Evolutionary conservation across 1,140 invertebrate genomes (phyloP).

Genomic region (Steinernema khuongi): DNA sequence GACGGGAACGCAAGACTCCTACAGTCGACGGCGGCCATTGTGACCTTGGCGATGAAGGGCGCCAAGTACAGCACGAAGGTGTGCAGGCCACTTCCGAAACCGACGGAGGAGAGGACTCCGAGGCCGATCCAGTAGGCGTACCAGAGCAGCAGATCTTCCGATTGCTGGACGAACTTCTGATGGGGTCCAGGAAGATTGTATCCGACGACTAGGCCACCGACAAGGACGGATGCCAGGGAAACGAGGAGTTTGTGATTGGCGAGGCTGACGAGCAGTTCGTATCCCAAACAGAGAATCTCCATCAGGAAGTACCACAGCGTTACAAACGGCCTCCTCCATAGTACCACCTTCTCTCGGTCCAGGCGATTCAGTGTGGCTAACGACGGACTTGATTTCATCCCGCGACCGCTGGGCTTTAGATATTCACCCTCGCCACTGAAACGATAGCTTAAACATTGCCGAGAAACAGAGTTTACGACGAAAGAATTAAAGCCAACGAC

Average conservation of each 20-base stretch:
- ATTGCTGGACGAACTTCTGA: conserved; percentile 39
- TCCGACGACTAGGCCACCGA: conserved; percentile 22
- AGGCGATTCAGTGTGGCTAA: conserved; percentile 34
- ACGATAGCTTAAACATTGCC: too few relatives aligned
- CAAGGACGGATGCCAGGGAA: conserved; percentile 1
- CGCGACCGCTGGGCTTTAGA: conserved; percentile 22
- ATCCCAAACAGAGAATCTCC: conserved; percentile 29
- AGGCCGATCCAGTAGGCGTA: conserved; percentile 88
- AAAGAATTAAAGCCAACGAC: too few relatives aligned
- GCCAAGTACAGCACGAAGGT: conserved; percentile 95
- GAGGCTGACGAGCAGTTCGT: conserved; percentile 33
- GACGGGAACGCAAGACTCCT: conserved; percentile 76
- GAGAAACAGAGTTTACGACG: too few relatives aligned
- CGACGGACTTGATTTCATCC: conserved; percentile 36
- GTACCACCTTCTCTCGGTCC: conserved; percentile 41
- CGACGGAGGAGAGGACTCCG: conserved; percentile 90
- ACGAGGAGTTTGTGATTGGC: conserved; percentile 30
- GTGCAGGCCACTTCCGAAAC: conserved; percentile 92
- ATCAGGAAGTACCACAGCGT: conserved; percentile 38
- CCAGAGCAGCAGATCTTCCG: conserved; percentile 66
- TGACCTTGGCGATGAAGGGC: conserved; percentile 73
- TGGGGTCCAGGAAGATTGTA: conserved; percentile 50
- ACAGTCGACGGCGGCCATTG: conserved; percentile 94
- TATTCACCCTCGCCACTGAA: conserved; percentile 8
- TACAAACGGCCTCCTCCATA: conserved; percentile 37